Evolutionary conservation across 1,140 invertebrate species (phyloP).

Genomic region (Charaxes varanes): DNA sequence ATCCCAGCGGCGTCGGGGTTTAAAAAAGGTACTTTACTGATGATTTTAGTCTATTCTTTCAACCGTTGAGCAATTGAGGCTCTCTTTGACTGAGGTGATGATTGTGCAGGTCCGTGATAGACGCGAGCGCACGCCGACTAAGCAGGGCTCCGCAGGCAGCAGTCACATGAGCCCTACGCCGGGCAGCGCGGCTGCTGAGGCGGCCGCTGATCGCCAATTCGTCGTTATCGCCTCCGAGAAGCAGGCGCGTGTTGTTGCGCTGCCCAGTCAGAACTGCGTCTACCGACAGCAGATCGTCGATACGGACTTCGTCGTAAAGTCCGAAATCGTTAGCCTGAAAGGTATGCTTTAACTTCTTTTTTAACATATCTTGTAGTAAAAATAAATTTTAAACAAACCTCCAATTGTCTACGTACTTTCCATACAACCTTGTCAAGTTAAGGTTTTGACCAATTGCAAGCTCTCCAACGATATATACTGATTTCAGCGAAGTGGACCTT

Average conservation of each 20-base stretch:
- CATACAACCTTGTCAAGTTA: no score
- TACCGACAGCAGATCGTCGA: slow-evolving; percentile 90
- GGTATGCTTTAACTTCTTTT: slow-evolving; percentile 71
- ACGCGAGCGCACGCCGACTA: slow-evolving; percentile 76
- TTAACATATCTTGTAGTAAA: no score
- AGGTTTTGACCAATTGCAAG: no score
- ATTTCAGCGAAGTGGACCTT: no score
- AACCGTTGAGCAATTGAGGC: no score
- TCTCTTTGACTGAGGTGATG: no score
- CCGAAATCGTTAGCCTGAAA: slow-evolving; percentile 94
- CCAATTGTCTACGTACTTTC: no score
- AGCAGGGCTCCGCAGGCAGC: slow-evolving; percentile 65
- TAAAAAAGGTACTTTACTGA: no score
- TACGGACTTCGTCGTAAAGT: slow-evolving; percentile 93
- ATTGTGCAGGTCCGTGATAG: slow-evolving; percentile 38
- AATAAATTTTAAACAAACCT: no score
- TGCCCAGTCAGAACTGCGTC: slow-evolving; percentile 95
- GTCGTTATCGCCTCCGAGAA: slow-evolving; percentile 95
- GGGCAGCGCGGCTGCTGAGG: slow-evolving; percentile 72
- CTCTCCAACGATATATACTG: no score
- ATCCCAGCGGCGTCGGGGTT: no score
- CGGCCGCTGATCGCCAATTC: slow-evolving; percentile 89
- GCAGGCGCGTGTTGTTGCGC: slow-evolving; percentile 93
- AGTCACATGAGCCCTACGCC: slow-evolving; percentile 85
- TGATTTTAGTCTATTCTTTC: no score